Conservation (phyloP, 2,113 vertebrate genomes). For the Marcusenius ussheri region DNA sequence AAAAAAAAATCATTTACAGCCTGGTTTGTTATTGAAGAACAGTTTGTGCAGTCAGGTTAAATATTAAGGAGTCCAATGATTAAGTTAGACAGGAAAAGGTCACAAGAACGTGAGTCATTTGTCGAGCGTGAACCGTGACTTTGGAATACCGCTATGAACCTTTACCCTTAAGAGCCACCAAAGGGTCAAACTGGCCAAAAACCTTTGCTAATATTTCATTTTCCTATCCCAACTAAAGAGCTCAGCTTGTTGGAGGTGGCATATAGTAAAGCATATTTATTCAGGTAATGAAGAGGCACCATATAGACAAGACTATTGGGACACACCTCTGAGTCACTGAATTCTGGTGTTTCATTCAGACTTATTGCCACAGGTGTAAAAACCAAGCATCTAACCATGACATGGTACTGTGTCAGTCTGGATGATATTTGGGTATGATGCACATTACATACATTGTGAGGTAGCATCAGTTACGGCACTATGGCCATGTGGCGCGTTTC, state of each 20-base stretch:
- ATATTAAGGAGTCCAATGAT: slow-evolving; percentile 25
- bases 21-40: slow-evolving; percentile 42
- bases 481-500: too few species aligned
- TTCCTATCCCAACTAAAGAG: neutral
- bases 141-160: neutral
- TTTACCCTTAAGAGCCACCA: neutral
- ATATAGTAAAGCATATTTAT: neutral
- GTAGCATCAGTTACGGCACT: too few species aligned
- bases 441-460: too few species aligned
- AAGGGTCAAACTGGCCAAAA: neutral
- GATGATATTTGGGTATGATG: too few species aligned
- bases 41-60: slow-evolving; percentile 28
- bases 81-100: neutral
- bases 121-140: neutral
- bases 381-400: neutral
- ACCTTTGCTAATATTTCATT: neutral
- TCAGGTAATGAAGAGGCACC: neutral
- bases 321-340: neutral
- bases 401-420: too few species aligned
- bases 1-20: slow-evolving; percentile 10
- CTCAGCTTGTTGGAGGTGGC: neutral
- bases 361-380: neutral
- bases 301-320: neutral
- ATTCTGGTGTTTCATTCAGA: neutral
- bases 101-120: neutral